Percentiles rank a stretch among this genome's conserved stretches.
Conservation (phyloP, 2,888 invertebrate species). For the Eugnorisma glareosa region DNA sequence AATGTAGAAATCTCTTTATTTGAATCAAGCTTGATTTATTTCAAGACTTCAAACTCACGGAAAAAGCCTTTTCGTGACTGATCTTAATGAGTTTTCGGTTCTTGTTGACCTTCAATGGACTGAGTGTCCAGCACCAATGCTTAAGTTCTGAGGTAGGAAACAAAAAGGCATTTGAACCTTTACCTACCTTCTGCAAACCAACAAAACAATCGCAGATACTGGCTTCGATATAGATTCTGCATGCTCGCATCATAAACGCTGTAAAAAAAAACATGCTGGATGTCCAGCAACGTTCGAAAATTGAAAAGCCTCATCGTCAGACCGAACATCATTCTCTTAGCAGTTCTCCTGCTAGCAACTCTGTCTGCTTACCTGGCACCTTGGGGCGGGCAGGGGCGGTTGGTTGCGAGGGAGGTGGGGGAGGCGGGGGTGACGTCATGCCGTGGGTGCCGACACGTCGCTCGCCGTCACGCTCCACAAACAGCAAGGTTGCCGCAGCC, state of each 20-base stretch:
- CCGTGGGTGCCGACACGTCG: constrained; percentile 89
- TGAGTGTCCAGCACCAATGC: constrained; percentile 9
- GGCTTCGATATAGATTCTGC: neutral
- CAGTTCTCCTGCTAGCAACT: constrained; percentile 41
- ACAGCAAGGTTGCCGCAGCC: constrained; percentile 89
- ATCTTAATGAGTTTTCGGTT: constrained; percentile 45
- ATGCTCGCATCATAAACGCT: neutral
- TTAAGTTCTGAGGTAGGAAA: neutral
- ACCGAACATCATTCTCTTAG: constrained; percentile 16
- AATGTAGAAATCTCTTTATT: constrained; percentile 7
- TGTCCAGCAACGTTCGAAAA: neutral
- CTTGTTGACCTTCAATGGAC: constrained; percentile 12
- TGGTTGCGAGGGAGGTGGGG: constrained; percentile 56
- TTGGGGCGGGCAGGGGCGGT: constrained; percentile 44
- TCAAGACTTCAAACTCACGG: constrained; percentile 43
- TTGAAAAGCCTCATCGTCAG: constrained; percentile 3
- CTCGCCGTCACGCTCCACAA: constrained; percentile 90
- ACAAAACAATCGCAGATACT: neutral
- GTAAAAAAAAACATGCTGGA: neutral
- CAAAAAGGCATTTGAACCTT: neutral
- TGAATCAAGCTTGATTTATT: constrained; percentile 34
- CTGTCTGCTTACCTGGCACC: constrained; percentile 48
- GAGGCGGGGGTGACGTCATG: constrained; percentile 83
- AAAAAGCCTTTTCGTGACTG: constrained; percentile 53
- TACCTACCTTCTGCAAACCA: neutral